phyloP scores from a whole-genome alignment of 2,113 vertebrate species.

The Fregata magnificens region DNA sequence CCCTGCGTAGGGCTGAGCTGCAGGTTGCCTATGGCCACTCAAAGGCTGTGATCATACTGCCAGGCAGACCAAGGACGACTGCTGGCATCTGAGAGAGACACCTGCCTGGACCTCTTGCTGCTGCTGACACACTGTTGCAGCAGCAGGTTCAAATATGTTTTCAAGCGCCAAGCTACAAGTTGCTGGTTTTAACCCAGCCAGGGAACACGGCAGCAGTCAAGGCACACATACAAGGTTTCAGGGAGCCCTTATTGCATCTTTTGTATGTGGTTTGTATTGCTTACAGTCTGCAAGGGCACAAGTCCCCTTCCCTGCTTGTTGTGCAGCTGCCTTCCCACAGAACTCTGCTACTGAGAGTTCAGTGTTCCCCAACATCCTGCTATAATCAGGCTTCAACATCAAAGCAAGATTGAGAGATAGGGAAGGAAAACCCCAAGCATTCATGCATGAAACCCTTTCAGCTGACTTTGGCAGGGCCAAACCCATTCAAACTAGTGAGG shows the following conservation, averaged over 20 bases:
- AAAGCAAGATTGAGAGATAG: slow-evolving; percentile 13
- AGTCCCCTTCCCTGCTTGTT: background rate
- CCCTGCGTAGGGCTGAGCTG: background rate
- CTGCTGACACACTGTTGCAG: background rate
- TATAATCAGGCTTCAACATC: background rate
- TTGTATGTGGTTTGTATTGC: background rate
- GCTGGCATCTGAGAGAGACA: background rate
- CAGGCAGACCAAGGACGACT: background rate
- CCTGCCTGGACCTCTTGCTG: background rate
- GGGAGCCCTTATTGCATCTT: background rate
- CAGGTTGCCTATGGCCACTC: background rate
- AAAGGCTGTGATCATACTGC: background rate
- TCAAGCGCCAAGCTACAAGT: background rate
- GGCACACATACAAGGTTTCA: background rate
- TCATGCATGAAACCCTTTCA: background rate
- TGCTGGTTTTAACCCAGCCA: background rate
- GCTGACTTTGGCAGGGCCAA: background rate
- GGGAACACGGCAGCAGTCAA: background rate
- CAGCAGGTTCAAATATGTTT: background rate
- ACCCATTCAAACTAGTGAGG: background rate
- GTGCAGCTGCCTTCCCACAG: background rate
- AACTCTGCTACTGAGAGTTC: background rate
- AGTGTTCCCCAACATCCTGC: background rate
- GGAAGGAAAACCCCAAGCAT: background rate
- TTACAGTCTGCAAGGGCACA: background rate